A percentile compares a stretch with the other conserved stretches of the same genome.
Evolutionary conservation across 2,888 invertebrate species (phyloP).

Genomic region (Drosophila mulleri): DNA sequence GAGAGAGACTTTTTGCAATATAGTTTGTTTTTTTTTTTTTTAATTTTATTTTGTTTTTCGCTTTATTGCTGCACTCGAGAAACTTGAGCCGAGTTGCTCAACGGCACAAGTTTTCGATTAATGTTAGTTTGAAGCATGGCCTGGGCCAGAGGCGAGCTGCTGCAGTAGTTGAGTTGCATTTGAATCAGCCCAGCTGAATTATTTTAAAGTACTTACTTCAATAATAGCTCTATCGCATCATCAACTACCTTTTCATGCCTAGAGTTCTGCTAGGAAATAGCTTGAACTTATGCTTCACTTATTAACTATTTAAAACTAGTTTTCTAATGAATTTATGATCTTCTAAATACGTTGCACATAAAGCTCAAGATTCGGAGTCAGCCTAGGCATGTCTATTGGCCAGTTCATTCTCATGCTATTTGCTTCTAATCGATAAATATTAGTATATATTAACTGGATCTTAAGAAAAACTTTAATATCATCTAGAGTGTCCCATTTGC

Average conservation of each 20-base stretch:
- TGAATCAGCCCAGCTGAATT: neutral
- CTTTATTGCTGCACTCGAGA: slow-evolving; percentile 9
- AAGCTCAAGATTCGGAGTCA: too few relatives aligned
- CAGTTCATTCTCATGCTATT: too few relatives aligned
- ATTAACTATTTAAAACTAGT: too few relatives aligned
- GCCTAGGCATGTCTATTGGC: too few relatives aligned
- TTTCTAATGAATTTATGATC: too few relatives aligned
- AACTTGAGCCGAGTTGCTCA: slow-evolving; percentile 5
- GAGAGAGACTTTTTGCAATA: slow-evolving; percentile 1
- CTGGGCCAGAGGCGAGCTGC: neutral
- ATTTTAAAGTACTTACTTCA: neutral
- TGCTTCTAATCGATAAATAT: too few relatives aligned
- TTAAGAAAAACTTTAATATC: too few relatives aligned
- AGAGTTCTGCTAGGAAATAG: neutral
- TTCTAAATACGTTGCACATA: too few relatives aligned
- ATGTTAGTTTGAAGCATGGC: slow-evolving; percentile 4
- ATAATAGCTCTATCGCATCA: neutral
- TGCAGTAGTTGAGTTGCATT: neutral
- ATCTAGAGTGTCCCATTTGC: too few relatives aligned
- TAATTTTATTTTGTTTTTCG: neutral
- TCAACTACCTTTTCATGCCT: neutral
- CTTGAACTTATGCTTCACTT: too few relatives aligned
- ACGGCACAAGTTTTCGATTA: slow-evolving; percentile 9
- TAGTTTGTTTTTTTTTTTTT: neutral
- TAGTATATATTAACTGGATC: too few relatives aligned